Evolutionary conservation across 2,888 invertebrate species (phyloP).

Genomic region (Belgica antarctica): DNA sequence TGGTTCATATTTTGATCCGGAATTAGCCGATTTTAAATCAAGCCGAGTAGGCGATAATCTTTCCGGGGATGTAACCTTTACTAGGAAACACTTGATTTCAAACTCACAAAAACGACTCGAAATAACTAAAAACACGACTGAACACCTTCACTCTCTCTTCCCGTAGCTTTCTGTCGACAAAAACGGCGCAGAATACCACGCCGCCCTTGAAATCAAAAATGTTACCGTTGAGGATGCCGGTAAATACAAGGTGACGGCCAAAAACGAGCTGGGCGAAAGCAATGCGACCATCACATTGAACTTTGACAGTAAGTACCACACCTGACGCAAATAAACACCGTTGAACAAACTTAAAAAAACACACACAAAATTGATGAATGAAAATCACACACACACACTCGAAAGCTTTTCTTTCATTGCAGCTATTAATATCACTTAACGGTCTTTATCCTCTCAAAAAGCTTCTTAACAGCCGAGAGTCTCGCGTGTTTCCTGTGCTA

Average conservation of each 20-base stretch:
- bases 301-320: slow-evolving; percentile 93
- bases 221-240: slow-evolving; percentile 97
- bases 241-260: slow-evolving; percentile 94
- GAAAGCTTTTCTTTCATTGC: slow-evolving; percentile 23
- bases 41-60: too few species aligned
- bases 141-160: too few species aligned
- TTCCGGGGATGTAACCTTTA: too few species aligned
- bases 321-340: slow-evolving; percentile 6
- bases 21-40: too few species aligned
- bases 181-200: slow-evolving; percentile 91
- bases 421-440: slow-evolving; percentile 29
- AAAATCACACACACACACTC: slow-evolving; percentile 27
- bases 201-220: slow-evolving; percentile 87
- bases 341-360: too few species aligned
- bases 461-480: background rate
- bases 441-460: background rate
- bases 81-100: too few species aligned
- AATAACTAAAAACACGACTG: too few species aligned
- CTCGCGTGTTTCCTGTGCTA: background rate
- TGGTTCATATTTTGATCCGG: slow-evolving; percentile 46
- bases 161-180: slow-evolving; percentile 82
- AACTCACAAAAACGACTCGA: too few species aligned
- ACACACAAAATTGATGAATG: slow-evolving; percentile 29
- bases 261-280: slow-evolving; percentile 96
- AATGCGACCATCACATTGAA: slow-evolving; percentile 96